A percentile compares a stretch with the other conserved stretches of the same genome.
Evolutionary conservation across 2,797 vertebrate genomes (phyloP).

Genomic region (Melopsittacus undulatus): DNA sequence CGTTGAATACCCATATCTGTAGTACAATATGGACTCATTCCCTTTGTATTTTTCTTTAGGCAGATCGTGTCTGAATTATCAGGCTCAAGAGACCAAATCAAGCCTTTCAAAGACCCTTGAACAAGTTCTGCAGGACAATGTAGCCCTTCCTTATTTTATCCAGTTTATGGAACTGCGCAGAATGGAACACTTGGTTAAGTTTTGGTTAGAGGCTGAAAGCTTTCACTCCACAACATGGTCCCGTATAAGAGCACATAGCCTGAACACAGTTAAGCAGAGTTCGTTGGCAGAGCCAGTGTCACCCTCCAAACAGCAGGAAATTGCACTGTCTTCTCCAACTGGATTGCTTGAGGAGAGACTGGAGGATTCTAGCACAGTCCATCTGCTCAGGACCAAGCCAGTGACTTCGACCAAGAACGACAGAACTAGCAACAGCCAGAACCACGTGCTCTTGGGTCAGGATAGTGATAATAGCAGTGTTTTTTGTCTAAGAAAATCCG

Average conservation of each 20-base stretch:
- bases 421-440: slow-evolving; percentile 67
- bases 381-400: slow-evolving; percentile 28
- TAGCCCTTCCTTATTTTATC: slow-evolving; percentile 93
- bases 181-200: slow-evolving; percentile 93
- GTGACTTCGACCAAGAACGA: slow-evolving; percentile 43
- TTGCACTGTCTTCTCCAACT: slow-evolving; percentile 47
- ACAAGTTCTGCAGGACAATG: slow-evolving; percentile 88
- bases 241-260: slow-evolving; percentile 91
- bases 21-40: not conserved
- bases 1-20: accelerated
- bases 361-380: slow-evolving; percentile 52
- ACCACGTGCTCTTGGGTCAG: slow-evolving; percentile 66
- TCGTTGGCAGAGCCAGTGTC: slow-evolving; percentile 90
- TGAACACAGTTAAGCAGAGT: slow-evolving; percentile 97
- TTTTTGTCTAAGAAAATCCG: slow-evolving; percentile 37
- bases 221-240: slow-evolving; percentile 97
- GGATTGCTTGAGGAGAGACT: slow-evolving; percentile 60
- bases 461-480: slow-evolving; percentile 46
- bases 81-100: slow-evolving; percentile 92
- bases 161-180: slow-evolving; percentile 91
- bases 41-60: slow-evolving; percentile 76
- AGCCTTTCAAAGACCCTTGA: slow-evolving; percentile 96
- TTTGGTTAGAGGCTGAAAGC: slow-evolving; percentile 95
- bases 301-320: slow-evolving; percentile 74
- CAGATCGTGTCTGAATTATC: slow-evolving; percentile 95